Percentiles rank a stretch among this genome's conserved stretches.
Evolutionary conservation across 2,113 vertebrate species (phyloP).

Genomic region (Todiramphus chloris): DNA sequence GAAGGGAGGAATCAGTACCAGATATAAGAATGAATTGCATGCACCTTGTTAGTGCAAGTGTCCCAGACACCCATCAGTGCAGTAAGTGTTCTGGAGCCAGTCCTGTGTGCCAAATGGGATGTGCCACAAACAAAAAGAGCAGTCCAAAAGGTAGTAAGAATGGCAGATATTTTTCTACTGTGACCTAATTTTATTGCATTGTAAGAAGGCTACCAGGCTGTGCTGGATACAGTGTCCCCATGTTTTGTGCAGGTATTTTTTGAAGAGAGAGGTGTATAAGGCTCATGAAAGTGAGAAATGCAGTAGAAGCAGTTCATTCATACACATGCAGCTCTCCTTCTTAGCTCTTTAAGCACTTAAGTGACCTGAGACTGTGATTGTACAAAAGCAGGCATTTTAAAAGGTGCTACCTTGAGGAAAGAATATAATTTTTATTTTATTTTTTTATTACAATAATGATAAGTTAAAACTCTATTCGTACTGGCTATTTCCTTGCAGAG

Average conservation of each 20-base stretch:
- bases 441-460: background rate
- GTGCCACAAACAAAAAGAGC: background rate
- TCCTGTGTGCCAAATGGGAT: accelerated
- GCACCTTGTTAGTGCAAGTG: background rate
- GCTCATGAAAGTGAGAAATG: background rate
- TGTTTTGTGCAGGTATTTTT: background rate
- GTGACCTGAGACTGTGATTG: background rate
- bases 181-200: background rate
- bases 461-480: background rate
- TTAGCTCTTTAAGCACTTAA: background rate
- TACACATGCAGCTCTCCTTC: background rate
- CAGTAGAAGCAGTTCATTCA: background rate
- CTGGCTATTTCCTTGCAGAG: background rate
- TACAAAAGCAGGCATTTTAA: background rate
- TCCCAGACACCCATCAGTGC: accelerated
- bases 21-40: background rate
- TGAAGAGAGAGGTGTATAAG: background rate
- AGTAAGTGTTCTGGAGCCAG: background rate
- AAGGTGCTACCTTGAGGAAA: background rate
- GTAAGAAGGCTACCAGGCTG: background rate
- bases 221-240: background rate
- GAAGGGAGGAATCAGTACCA: background rate
- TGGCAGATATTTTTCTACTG: background rate
- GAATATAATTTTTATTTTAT: background rate
- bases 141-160: background rate